phyloP scores from a whole-genome alignment of 2,888 invertebrate species.

The Rutpela maculata region DNA sequence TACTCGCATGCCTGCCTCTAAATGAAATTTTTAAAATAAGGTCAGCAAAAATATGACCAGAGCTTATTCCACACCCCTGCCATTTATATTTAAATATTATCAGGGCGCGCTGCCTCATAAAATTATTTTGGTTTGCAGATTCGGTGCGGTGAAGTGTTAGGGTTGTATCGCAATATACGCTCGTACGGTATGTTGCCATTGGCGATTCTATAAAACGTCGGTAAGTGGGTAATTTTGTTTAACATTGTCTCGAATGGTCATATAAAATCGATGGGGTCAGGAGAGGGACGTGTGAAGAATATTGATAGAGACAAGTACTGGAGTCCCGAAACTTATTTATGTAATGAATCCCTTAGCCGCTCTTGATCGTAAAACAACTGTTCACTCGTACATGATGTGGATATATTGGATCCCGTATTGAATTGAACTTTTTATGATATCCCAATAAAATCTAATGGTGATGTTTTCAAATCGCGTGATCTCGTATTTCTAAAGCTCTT shows the following conservation, averaged over 20 bases:
- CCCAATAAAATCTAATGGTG: conserved; percentile 20
- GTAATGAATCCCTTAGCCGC: conserved; percentile 62
- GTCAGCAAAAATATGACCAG: conserved; percentile 33
- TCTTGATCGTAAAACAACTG: conserved; percentile 60
- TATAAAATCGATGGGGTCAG: conserved; percentile 64
- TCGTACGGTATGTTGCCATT: neutral
- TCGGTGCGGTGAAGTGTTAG: conserved; percentile 25
- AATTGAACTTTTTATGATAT: conserved; percentile 48
- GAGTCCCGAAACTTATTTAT: conserved; percentile 62
- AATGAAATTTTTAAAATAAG: conserved; percentile 35
- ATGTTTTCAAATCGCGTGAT: conserved; percentile 7
- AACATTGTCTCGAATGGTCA: conserved; percentile 61
- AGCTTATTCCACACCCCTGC: conserved; percentile 38
- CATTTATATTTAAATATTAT: conserved; percentile 49
- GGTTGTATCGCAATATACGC: conserved; percentile 19
- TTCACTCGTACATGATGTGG: conserved; percentile 56
- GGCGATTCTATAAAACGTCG: conserved; percentile 46
- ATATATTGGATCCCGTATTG: conserved; percentile 55
- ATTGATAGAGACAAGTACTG: conserved; percentile 42
- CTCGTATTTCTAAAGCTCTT: neutral
- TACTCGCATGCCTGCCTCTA: neutral
- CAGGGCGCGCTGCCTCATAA: conserved; percentile 44
- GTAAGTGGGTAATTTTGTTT: conserved; percentile 62
- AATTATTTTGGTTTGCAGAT: conserved; percentile 53
- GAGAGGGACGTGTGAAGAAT: conserved; percentile 55